phyloP scores from a whole-genome alignment of 2,797 vertebrate species.

The Poeciliopsis paucimaculata region DNA sequence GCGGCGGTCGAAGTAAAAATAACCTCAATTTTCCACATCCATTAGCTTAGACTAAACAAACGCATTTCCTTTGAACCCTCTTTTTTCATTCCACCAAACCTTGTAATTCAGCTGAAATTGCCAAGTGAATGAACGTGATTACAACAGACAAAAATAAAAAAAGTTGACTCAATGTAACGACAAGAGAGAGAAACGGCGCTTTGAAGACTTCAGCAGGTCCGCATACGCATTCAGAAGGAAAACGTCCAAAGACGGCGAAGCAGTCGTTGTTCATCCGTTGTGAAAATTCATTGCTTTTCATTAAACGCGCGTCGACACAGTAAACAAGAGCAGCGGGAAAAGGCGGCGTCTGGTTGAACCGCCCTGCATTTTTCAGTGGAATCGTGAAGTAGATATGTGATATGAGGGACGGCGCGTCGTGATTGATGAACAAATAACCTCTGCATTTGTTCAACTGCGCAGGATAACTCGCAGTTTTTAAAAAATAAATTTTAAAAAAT shows the following conservation, averaged over 20 bases:
- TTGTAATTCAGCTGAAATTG: slow-evolving; percentile 13
- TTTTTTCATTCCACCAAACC: slow-evolving; percentile 29
- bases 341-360: slow-evolving; percentile 10
- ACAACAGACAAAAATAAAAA: slow-evolving; percentile 4
- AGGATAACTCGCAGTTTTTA: neutral
- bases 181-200: neutral
- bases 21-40: slow-evolving; percentile 65
- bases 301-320: neutral
- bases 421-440: slow-evolving; percentile 41
- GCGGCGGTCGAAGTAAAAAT: slow-evolving; percentile 66
- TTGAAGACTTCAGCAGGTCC: neutral
- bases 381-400: slow-evolving; percentile 31
- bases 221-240: neutral
- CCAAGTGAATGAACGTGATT: slow-evolving; percentile 14
- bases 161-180: neutral
- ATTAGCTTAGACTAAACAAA: slow-evolving; percentile 69
- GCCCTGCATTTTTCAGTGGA: slow-evolving; percentile 16
- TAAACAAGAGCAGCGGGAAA: slow-evolving; percentile 23
- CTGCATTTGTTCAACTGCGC: neutral
- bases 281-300: slow-evolving; percentile 2
- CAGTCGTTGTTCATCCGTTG: neutral
- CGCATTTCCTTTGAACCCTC: slow-evolving; percentile 19
- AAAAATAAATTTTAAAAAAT: neutral
- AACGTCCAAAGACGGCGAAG: neutral
- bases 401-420: slow-evolving; percentile 44